Evolutionary conservation across 2,888 invertebrate genomes (phyloP), one percentile per base, ranked within the genome.

Genomic region (Oxytorus armatus): DNA sequence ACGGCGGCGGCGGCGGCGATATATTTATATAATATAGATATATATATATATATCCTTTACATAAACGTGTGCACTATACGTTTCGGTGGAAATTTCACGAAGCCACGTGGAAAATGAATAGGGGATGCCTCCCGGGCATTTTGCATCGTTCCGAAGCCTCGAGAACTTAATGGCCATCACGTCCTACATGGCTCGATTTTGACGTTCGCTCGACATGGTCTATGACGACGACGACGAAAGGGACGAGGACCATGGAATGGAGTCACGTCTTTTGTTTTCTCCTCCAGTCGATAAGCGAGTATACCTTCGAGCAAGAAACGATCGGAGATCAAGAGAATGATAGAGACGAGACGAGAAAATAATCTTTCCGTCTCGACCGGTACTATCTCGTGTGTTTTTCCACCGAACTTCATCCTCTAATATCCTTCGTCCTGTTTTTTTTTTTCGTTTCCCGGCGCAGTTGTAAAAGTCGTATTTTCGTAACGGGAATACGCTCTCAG

Each of bases 71-170:
- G 61, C 18, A 42, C 39, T 51, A 14, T 11, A 70, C 23, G 39
- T 76, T 76, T 72, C 69, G 51, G 21, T n/a, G n/a, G 29, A 65
- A 70, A 51, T 65, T 49, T 39, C 70, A 42, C 33, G 59, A 70
- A 79, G 65, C 70, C 70, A 51, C 70, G 78, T 76, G 73, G 79
- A 79, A 82, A 79, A 82, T 73, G 66, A 70, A 78, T 73, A 69
- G 74, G 44, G 42, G 74, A 47, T 14, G 76, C 79, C n/a, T 79
- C 66, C 51, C n/a, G 73, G 82, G 74, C 70, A 80, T 82, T 83
- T 73, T 76, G 69, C 82, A 81, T 76, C 65, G 72, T 72, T 70
- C 77, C 61, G 57, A 65, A 44, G 39, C 57, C 10, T 72, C 75
- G 63, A 76, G 69, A 65, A 39, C 51, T 75, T 83, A 77, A 83